Percentiles rank a stretch among this genome's conserved stretches.
These are phyloP conservation scores for Teleiodes luculella DNA, from an alignment of 2,888 invertebrate genomes.

Conservation along the genomic window DNA sequence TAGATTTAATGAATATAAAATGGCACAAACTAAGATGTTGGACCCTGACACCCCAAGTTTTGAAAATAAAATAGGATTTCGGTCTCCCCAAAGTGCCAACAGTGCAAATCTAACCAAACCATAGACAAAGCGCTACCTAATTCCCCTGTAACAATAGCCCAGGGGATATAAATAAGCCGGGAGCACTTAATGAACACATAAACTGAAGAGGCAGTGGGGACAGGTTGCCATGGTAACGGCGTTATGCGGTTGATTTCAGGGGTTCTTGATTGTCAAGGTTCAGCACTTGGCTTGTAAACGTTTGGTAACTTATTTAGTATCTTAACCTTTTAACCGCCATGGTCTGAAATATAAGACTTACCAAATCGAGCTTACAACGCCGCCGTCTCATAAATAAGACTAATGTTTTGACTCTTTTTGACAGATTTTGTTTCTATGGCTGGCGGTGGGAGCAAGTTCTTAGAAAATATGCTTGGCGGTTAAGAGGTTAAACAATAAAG, in stretches of 20 bases:
- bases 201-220: conserved; percentile 57
- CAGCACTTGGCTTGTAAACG: conserved; percentile 1
- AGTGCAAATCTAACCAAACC: conserved; percentile 62
- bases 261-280: conserved; percentile 11
- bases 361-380: too few species aligned
- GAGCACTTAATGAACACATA: conserved; percentile 73
- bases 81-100: conserved; percentile 41
- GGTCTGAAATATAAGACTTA: too few species aligned
- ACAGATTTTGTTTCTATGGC: too few species aligned
- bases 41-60: not conserved
- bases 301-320: not conserved
- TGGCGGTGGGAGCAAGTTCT: too few species aligned
- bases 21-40: too few species aligned
- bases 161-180: conserved; percentile 68
- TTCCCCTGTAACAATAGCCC: conserved; percentile 62
- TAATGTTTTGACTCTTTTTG: too few species aligned
- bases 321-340: not conserved
- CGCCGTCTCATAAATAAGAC: too few species aligned
- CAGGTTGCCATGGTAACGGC: conserved; percentile 52
- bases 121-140: conserved; percentile 65
- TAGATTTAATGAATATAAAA: too few species aligned
- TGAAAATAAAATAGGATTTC: conserved; percentile 22
- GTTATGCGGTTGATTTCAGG: conserved; percentile 13
- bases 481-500: too few species aligned
- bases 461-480: too few species aligned